Base-by-base conservation (phyloP, 2,113 vertebrate genomes). In the Etheostoma spectabile region DNA sequence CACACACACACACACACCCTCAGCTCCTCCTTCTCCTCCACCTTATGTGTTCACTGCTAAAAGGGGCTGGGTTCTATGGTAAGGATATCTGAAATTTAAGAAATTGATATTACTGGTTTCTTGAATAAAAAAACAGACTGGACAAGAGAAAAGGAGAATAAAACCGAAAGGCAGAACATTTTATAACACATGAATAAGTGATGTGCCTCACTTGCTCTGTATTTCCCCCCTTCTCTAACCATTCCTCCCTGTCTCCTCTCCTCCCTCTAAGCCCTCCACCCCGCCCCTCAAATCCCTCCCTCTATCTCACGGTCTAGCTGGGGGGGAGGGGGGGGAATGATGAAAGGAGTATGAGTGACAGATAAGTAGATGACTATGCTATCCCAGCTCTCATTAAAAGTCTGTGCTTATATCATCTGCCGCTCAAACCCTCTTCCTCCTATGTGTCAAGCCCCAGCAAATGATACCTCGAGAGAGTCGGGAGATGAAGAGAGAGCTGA, bases 311-410 rank as follows among this genome's bases (percentile, higher is more conserved):
- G 22, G 38, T 80, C 71, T 87, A 45, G 46, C 52, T 56, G 57
- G 27, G 61, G 69, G 78, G 82, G 68, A 69, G 80, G 82, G 74
- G 22, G 68, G 80, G 64, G 68, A 8, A 15, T 11, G 57, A 88
- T 90, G 80, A 88, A 91, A 90, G 76, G 72, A 61, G 21, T 42
- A 72, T 91, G 93, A 94, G 83, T 93, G 93, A 93, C 92, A 91
- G 91, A 91, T 91, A 89, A 91, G 87, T 91, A 84, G 91, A 93
- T 89, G 86, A 89, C 86, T 88, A 69, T 80, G 82, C 84, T 72
- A 82, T 91, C 80, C 86, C 86, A 87, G 79, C 64, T 80, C 88
- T 93, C 92, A 92, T 94, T 93, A 93, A 91, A 90, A 90, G 79
- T 88, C 87, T 88, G 55, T 0, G 33, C 89, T 88, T 87, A 85